Conservation (phyloP, 2,888 invertebrate species). For the Pocota personata region DNA sequence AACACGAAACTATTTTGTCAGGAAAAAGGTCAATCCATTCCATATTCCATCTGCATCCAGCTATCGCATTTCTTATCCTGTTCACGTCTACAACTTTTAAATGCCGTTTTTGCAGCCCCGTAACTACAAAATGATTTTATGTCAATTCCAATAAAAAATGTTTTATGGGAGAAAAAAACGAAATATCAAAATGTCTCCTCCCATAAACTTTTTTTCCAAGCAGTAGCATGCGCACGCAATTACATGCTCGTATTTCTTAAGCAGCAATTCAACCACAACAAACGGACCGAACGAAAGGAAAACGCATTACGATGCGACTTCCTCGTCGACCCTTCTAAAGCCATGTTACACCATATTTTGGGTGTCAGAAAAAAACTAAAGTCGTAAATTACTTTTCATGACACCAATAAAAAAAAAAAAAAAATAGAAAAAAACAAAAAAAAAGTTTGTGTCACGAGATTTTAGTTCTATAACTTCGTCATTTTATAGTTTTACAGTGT, state of each 20-base stretch:
- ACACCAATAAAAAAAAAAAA: conserved; percentile 50
- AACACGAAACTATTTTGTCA: no score
- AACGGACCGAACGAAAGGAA: conserved; percentile 29
- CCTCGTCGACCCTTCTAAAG: conserved; percentile 21
- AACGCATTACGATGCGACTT: conserved; percentile 28
- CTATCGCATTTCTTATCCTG: no score
- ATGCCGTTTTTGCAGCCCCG: not conserved
- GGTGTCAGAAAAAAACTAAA: conserved; percentile 38
- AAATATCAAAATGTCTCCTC: not conserved
- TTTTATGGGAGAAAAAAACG: conserved; percentile 9
- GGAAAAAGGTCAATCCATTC: no score
- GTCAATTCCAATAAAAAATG: conserved; percentile 17
- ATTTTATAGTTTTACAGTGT: conserved; percentile 37
- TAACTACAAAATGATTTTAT: conserved; percentile 7
- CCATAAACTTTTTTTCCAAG: not conserved
- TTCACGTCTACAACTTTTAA: not conserved
- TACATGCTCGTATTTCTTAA: conserved; percentile 46
- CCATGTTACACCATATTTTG: conserved; percentile 44
- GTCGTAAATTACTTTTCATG: conserved; percentile 59
- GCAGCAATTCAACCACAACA: conserved; percentile 42
- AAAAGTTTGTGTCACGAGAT: conserved; percentile 44
- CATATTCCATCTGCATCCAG: no score
- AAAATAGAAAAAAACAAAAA: conserved; percentile 30
- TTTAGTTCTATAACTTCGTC: conserved; percentile 32
- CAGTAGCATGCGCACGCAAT: conserved; percentile 15